Evolutionary conservation across 2,113 vertebrate species (phyloP).

Genomic region (Plectropomus leopardus): DNA sequence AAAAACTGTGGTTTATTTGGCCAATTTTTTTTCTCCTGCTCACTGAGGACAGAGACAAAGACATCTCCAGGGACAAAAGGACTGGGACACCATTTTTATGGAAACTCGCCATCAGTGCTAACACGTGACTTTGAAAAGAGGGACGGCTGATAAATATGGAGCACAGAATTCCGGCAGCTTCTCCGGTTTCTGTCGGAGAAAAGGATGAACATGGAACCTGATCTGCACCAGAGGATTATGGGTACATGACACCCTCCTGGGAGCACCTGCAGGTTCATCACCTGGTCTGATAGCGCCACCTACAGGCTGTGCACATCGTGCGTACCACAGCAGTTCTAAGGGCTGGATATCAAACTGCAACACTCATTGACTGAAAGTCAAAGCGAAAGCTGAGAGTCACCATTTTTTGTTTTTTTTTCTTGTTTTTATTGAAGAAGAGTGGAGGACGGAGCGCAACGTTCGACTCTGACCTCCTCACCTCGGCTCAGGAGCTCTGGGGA

Average conservation of each 20-base stretch:
- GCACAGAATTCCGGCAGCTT: neutral
- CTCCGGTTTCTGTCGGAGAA: neutral
- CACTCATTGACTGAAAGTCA: neutral
- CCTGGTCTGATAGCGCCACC: neutral
- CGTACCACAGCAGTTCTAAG: neutral
- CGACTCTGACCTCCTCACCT: no score
- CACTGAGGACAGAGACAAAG: neutral
- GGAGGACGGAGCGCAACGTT: neutral
- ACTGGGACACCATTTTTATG: neutral
- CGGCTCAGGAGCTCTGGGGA: no score
- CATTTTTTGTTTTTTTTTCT: no score
- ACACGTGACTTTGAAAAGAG: neutral
- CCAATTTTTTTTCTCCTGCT: neutral
- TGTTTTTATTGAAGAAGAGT: neutral
- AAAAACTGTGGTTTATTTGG: neutral
- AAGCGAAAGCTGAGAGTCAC: no score
- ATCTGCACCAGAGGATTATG: constrained; percentile 45
- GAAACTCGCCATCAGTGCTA: neutral
- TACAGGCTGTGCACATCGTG: neutral
- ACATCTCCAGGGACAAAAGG: neutral
- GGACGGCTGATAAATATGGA: neutral
- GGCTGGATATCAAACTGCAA: neutral
- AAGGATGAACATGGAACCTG: neutral
- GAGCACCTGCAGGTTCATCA: neutral
- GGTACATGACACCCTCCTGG: constrained; percentile 1